phyloP scores from a whole-genome alignment of 2,113 vertebrate genomes.

The Connochaetes taurinus region DNA sequence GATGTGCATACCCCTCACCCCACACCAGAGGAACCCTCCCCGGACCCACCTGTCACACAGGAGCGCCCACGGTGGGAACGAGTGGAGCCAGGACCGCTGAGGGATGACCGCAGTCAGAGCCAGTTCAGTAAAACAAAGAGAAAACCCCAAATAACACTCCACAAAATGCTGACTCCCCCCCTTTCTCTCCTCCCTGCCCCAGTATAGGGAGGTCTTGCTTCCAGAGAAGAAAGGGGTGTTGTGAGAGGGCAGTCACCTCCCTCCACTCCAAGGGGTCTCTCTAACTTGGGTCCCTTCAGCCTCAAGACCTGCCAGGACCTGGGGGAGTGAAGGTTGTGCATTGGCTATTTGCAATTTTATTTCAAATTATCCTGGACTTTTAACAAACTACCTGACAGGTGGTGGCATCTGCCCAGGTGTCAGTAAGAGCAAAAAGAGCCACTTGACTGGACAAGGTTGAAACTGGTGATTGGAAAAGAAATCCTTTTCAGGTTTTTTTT shows the following conservation, averaged over 20 bases:
- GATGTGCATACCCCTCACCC: too few species aligned
- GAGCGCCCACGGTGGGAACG: neutral
- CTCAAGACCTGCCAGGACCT: neutral
- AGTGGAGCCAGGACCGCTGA: neutral
- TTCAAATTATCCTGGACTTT: neutral
- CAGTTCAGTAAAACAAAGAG: neutral
- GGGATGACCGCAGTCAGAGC: neutral
- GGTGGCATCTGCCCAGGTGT: too few species aligned
- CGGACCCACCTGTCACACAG: fast-evolving
- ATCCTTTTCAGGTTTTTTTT: neutral
- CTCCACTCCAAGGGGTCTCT: too few species aligned
- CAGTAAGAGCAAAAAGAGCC: neutral
- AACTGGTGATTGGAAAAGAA: neutral
- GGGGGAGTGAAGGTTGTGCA: neutral
- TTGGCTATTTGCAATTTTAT: neutral
- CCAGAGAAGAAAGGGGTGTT: neutral
- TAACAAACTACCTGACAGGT: neutral
- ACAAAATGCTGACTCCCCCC: fast-evolving
- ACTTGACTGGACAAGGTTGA: neutral
- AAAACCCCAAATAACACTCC: neutral
- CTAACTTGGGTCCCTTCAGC: neutral
- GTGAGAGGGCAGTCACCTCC: neutral
- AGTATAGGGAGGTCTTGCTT: neutral
- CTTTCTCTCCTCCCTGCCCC: neutral
- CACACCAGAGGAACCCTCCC: fast-evolving